Conservation (phyloP, 2,888 invertebrate genomes). For the Agrochola litura region DNA sequence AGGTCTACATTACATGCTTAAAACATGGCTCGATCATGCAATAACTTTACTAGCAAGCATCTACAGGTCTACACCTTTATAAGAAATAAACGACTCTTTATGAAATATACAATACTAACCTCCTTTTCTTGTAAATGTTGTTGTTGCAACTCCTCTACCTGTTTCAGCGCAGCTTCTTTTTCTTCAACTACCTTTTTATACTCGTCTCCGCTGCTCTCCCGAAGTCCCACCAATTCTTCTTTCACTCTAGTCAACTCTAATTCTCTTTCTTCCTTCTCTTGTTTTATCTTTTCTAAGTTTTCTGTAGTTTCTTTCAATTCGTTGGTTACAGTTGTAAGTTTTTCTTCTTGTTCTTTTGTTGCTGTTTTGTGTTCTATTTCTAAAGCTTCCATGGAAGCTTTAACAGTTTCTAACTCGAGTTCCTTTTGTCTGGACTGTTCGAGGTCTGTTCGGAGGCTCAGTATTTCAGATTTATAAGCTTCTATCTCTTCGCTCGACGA, state of each 20-base stretch:
- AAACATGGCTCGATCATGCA: constrained; percentile 39
- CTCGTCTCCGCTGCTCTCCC: constrained; percentile 83
- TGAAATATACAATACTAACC: constrained; percentile 76
- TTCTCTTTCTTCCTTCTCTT: constrained; percentile 82
- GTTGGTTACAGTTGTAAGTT: constrained; percentile 77
- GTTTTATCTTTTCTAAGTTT: constrained; percentile 77
- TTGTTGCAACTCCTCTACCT: constrained; percentile 79
- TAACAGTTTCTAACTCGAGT: constrained; percentile 84
- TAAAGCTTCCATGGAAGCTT: constrained; percentile 83
- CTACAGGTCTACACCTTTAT: constrained; percentile 33
- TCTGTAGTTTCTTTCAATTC: constrained; percentile 85
- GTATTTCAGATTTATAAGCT: constrained; percentile 84
- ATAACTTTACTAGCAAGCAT: constrained; percentile 47
- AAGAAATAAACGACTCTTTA: constrained; percentile 10
- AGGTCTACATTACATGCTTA: constrained; percentile 18
- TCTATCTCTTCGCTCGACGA: constrained; percentile 88
- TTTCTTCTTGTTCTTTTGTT: constrained; percentile 83
- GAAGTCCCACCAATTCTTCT: constrained; percentile 80
- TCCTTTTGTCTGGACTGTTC: constrained; percentile 91
- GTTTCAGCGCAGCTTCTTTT: constrained; percentile 81
- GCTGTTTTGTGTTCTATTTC: constrained; percentile 87
- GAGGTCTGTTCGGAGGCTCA: constrained; percentile 82
- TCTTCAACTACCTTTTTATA: constrained; percentile 83
- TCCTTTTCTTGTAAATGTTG: constrained; percentile 84
- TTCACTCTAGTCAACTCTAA: constrained; percentile 81